A percentile compares a stretch with the other conserved stretches of the same genome.
Evolutionary conservation across 2,113 vertebrate genomes (phyloP).

Genomic region (Pseudonaja textilis): DNA sequence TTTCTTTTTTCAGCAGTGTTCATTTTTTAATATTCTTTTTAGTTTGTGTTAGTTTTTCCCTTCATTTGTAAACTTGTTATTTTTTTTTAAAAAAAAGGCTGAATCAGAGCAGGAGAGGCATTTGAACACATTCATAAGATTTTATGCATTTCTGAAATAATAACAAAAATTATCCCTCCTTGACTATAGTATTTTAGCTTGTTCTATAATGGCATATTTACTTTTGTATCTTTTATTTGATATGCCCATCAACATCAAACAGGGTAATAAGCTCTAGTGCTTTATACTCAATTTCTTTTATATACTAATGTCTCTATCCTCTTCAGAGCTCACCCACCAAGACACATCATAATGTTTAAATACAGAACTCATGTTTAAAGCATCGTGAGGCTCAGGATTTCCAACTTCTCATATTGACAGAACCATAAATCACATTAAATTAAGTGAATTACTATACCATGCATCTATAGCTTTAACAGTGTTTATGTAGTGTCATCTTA

Average conservation of each 20-base stretch:
- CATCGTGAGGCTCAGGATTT: conserved; percentile 68
- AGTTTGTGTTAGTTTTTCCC: neutral
- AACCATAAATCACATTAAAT: conserved; percentile 90
- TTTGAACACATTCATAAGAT: conserved; percentile 61
- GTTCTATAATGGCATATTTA: conserved; percentile 12
- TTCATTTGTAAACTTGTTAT: neutral
- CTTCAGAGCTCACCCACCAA: conserved; percentile 48
- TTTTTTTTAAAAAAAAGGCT: conserved; percentile 7
- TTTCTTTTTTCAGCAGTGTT: neutral
- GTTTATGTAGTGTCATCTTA: conserved; percentile 84
- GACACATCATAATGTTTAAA: conserved; percentile 80
- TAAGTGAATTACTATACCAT: conserved; percentile 92
- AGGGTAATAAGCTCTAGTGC: conserved; percentile 54
- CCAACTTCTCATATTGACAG: conserved; percentile 85
- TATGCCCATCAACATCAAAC: conserved; percentile 47
- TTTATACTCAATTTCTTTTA: conserved; percentile 60
- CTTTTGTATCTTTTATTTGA: conserved; percentile 50
- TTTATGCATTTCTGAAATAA: conserved; percentile 63
- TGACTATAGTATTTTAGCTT: conserved; percentile 43
- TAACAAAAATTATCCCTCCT: conserved; percentile 51
- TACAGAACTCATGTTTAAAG: conserved; percentile 71
- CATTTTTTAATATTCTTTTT: neutral
- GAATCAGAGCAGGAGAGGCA: neutral
- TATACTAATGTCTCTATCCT: conserved; percentile 54
- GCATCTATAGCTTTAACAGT: conserved; percentile 83